Evolutionary conservation across 2,113 vertebrate genomes (phyloP), one percentile per base, ranked within the genome.

Genomic region (Numenius arquata): DNA sequence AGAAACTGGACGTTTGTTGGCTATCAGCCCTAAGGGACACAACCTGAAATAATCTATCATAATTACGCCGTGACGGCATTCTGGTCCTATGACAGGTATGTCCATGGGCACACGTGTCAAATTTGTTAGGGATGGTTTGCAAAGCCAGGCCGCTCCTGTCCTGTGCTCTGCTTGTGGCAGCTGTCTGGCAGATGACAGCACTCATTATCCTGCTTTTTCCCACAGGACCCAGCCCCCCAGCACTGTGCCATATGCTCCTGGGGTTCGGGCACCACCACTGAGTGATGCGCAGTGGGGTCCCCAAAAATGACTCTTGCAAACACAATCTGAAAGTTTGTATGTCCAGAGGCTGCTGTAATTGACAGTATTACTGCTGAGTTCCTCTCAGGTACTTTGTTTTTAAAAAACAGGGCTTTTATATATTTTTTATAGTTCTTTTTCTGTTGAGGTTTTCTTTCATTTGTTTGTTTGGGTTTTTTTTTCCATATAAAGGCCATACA

Each of bases 41-140:
- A 40, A 11, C 26, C 13, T 52, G 85, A 61, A 88, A 73, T n/a
- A 36, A 76, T 9, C 8, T 20, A 25, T 15, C 23, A 29, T 27
- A 56, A 6, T 38, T 66, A 47, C 13, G 10, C 17, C 0, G 0
- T 27, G 45, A 56, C 32, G 20, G 13, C 34, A 23, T 78, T 90
- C 66, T 62, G 36, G 45, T 82, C 0, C 0, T 40, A 3, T 19
- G 22, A 22, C 11, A 5, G 23, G 15, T 48, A 26, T 5, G 27
- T 67, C 47, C 8, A 8, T 38, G 73, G 25, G 25, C 21, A 23
- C 40, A 47, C 0, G 0, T 71, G 52, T 48, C 43, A 40, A 5
- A 26, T 66, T 29, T 62, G 5, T 10, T 81, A 13, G 12, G n/a
- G 63, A 45, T 1, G 17, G 12, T 32, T 85, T 81, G 36, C 36